Conservation (phyloP, 1,140 invertebrate genomes). For the Megalopta genalis region DNA sequence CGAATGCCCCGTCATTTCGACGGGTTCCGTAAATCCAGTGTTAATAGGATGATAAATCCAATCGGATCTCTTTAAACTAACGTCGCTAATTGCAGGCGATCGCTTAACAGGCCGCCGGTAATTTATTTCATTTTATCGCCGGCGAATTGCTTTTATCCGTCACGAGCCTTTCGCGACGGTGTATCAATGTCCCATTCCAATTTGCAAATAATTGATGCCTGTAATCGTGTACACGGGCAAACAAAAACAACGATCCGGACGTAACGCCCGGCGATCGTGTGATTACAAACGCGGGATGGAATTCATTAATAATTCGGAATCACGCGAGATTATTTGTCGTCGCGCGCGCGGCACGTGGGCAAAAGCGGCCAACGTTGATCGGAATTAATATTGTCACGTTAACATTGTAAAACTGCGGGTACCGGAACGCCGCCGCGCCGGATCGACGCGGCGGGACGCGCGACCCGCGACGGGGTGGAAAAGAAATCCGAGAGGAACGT, state of each 20-base stretch:
- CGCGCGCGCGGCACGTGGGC: not conserved
- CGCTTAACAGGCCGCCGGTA: no score
- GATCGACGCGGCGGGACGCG: no score
- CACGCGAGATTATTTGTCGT: not conserved
- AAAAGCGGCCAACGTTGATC: not conserved
- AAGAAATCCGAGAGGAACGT: not conserved
- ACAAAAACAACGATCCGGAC: not conserved
- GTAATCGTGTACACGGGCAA: not conserved
- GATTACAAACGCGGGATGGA: not conserved
- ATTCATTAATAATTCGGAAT: constrained; percentile 1
- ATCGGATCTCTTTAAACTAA: no score
- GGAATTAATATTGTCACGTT: not conserved
- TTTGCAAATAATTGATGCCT: not conserved
- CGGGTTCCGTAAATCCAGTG: no score
- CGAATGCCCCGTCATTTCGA: no score
- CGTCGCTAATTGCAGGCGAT: no score
- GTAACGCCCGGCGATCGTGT: not conserved
- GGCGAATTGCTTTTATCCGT: no score
- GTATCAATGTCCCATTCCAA: not conserved
- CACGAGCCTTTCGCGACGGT: not conserved
- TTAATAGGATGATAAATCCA: no score
- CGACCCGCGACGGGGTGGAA: no score
- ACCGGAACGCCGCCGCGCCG: not conserved
- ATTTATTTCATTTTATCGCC: no score
- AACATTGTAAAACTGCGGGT: not conserved